phyloP scores from a whole-genome alignment of 92 coral and sea anemone species.

The Bergia sp. region DNA sequence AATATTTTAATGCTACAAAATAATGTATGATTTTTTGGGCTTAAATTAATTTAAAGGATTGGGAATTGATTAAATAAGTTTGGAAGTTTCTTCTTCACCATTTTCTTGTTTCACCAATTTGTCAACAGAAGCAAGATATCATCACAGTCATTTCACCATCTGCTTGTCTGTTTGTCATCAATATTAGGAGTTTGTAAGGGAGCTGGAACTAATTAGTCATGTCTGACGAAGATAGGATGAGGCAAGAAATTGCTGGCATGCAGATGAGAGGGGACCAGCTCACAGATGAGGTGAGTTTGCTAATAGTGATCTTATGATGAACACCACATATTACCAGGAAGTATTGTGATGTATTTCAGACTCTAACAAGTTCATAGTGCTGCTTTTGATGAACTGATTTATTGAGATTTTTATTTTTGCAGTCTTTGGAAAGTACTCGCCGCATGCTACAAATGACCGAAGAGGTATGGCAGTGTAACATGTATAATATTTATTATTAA shows the following conservation, averaged over 20 bases:
- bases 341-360: not conserved
- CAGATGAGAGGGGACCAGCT: constrained; percentile 92
- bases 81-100: too few relatives aligned
- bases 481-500: not conserved
- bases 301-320: not conserved
- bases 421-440: constrained; percentile 96
- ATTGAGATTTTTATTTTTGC: not conserved
- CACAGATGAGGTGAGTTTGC: constrained; percentile 87
- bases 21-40: too few relatives aligned
- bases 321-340: not conserved
- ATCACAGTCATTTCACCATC: not conserved
- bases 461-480: constrained; percentile 65
- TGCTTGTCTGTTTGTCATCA: not conserved
- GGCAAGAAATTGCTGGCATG: constrained; percentile 90
- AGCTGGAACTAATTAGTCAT: constrained; percentile 48
- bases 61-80: too few relatives aligned
- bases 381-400: not conserved
- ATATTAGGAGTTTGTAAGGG: not conserved
- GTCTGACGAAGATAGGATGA: constrained; percentile 96
- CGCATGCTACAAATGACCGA: constrained; percentile 89
- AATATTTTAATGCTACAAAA: too few relatives aligned
- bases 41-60: too few relatives aligned
- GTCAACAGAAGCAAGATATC: too few relatives aligned
- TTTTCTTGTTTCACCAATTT: too few relatives aligned
- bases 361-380: not conserved